A percentile compares a stretch with the other conserved stretches of the same genome.
Conservation (phyloP, 2,113 vertebrate genomes). For the Nibea albiflora region DNA sequence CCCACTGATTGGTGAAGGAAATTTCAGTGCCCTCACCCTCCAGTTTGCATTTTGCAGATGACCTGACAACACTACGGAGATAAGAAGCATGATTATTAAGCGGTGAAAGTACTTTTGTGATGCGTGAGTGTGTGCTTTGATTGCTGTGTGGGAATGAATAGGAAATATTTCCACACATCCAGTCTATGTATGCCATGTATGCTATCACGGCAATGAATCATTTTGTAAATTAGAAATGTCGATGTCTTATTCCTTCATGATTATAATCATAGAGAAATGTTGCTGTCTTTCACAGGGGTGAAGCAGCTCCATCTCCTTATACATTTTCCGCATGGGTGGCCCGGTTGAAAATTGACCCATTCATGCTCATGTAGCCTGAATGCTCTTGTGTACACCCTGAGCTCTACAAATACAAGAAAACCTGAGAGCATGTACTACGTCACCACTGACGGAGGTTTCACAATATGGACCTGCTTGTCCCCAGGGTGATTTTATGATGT, state of each 20-base stretch:
- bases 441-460: not conserved
- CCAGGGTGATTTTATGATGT: not conserved
- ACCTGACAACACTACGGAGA: constrained; percentile 17
- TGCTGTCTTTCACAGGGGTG: not conserved
- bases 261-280: not conserved
- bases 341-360: not conserved
- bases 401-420: not conserved
- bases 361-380: not conserved
- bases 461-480: not conserved
- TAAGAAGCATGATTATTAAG: constrained; percentile 18
- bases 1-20: constrained; percentile 32
- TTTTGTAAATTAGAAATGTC: too few relatives aligned
- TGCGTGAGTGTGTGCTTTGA: constrained; percentile 38
- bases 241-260: not conserved
- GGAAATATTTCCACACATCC: constrained; percentile 4
- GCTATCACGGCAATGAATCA: not conserved
- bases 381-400: not conserved
- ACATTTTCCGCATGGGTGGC: not conserved
- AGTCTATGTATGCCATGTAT: not conserved
- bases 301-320: not conserved
- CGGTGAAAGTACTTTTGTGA: not conserved
- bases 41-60: constrained; percentile 15
- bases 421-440: not conserved
- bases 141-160: constrained; percentile 17
- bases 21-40: not conserved